A percentile compares a stretch with the other conserved stretches of the same genome.
Conservation (phyloP, 2,888 invertebrate genomes). For the Xestia rhomboidea region DNA sequence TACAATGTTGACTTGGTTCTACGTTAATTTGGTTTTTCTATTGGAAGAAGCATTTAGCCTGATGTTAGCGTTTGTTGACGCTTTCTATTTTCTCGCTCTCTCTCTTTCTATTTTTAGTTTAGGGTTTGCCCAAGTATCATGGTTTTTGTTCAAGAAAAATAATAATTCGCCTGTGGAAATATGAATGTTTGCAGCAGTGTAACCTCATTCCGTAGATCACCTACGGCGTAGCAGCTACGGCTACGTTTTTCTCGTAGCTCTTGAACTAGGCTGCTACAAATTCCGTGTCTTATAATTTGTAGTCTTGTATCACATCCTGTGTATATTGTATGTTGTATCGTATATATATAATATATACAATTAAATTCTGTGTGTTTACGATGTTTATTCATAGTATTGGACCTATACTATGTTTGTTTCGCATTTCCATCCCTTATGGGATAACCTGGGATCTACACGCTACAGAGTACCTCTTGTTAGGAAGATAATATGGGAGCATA, state of each 20-base stretch:
- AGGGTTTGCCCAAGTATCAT: not conserved
- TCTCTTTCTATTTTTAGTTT: not conserved
- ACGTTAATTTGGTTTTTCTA: conserved; percentile 4
- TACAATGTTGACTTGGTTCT: not conserved
- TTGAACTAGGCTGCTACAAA: not conserved
- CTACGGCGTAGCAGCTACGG: conserved; percentile 43
- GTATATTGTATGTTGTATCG: not conserved
- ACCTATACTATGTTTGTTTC: not conserved
- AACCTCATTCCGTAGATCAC: not conserved
- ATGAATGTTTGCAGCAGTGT: not conserved
- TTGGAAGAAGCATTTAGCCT: not conserved
- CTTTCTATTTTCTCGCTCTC: not conserved
- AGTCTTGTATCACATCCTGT: no score
- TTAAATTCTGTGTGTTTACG: not conserved
- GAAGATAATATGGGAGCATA: not conserved
- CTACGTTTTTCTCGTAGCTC: conserved; percentile 44
- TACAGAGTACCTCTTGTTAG: not conserved
- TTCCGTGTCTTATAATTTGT: not conserved
- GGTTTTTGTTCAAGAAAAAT: not conserved
- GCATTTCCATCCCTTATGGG: not conserved
- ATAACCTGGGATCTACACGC: not conserved
- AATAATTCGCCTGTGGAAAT: not conserved
- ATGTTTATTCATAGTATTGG: not conserved
- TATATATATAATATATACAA: no score
- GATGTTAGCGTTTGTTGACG: not conserved